These are phyloP conservation scores for Callaeas wilsoni DNA, from an alignment of 2,113 vertebrate genomes.

Conservation along the genomic window DNA sequence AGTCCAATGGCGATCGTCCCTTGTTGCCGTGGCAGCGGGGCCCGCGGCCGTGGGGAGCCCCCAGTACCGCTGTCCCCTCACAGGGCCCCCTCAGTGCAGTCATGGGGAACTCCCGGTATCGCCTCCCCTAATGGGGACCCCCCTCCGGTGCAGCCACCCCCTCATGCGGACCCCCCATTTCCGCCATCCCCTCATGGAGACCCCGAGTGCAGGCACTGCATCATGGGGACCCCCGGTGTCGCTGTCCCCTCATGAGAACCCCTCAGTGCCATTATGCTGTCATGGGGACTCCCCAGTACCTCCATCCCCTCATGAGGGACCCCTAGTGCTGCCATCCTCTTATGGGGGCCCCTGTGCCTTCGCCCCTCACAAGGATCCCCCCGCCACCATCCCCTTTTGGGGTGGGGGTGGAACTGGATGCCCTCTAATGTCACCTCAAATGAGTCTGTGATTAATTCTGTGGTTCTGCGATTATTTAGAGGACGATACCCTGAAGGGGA, in stretches of 20 bases:
- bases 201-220: background rate
- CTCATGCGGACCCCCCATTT: too few relatives aligned
- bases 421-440: background rate
- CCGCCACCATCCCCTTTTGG: background rate
- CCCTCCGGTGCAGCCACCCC: background rate
- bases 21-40: background rate
- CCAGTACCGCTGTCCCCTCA: background rate
- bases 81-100: background rate
- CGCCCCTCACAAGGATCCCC: background rate
- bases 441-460: too few relatives aligned
- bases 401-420: too few relatives aligned
- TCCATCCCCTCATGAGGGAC: too few relatives aligned
- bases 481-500: background rate
- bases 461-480: background rate
- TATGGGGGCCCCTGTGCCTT: too few relatives aligned
- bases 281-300: too few relatives aligned
- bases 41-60: background rate
- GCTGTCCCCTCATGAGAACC: background rate
- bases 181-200: background rate
- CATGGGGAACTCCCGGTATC: too few relatives aligned
- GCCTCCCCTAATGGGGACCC: too few relatives aligned
- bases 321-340: background rate
- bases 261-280: background rate
- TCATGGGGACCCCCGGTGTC: too few relatives aligned
- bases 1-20: background rate